Base-by-base conservation (phyloP, 1,140 invertebrate genomes). In the Amyelois transitella region DNA sequence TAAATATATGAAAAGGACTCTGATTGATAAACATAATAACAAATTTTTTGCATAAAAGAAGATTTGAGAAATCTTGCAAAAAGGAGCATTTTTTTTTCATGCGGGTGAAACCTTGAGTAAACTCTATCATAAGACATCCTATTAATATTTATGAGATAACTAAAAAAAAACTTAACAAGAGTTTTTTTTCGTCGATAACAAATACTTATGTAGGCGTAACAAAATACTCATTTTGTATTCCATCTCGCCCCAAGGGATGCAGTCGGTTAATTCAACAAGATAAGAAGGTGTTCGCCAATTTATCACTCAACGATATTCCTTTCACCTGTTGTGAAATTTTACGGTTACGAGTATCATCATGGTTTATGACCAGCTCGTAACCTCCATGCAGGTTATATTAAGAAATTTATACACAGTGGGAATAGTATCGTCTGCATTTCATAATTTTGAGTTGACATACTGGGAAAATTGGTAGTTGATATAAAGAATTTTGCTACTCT, bases 251-350 rank as follows among this genome's bases (percentile, higher is more conserved):
- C 32, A 14, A 38, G 32, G 32, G 32, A 38, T 38, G 32, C 17
- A 6, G 32, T 38, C 32, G 32, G 32, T 38, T 38, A 38, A 38
- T 38, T 38, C n/a, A 14, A 12, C 12, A 38, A 38, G 32, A 38
- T 38, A 38, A 50, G 49, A 44, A 25, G 25, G 44, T 49, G 64
- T 64, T 59, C 53, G 61, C 59, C 63, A 72, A 69, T 72, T 72
- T 62, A 60, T 55, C 55, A 47, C 56, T 14, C 18, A 20, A 43
- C 51, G 45, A 54, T 58, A 51, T 56, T 57, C 50, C 55, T 60
- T 60, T 43, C 67, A 70, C 67, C 67, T 73, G 70, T 73, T 73
- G 64, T 64, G 65, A 62, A 66, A 47, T 70, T 68, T 73, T 73
- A 73, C 51, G 65, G 43, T 54, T 47, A 54, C 43, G 50, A n/a